Conservation (phyloP, 1,140 invertebrate species). For the Panagrolaimus sp. region DNA sequence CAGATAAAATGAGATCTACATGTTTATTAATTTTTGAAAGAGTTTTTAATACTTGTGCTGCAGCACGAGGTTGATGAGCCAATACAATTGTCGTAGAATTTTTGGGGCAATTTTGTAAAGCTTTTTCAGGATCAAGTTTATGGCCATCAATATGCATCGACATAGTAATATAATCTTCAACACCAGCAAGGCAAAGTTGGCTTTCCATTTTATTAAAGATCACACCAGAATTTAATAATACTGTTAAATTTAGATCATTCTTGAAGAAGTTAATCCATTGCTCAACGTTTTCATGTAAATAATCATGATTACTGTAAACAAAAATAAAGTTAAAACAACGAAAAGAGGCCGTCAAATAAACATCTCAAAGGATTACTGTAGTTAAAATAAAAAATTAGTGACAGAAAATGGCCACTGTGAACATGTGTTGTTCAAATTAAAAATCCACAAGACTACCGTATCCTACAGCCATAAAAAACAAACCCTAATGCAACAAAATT, state of each 20-base stretch:
- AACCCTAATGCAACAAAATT: too few relatives aligned
- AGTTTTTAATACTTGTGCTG: conserved; percentile 25
- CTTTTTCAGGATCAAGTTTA: conserved; percentile 29
- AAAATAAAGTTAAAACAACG: too few relatives aligned
- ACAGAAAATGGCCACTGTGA: too few relatives aligned
- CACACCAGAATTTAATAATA: conserved; percentile 28
- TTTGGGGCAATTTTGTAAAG: conserved; percentile 26
- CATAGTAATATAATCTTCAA: conserved; percentile 30
- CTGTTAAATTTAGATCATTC: conserved; percentile 24
- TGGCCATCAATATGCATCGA: conserved; percentile 25
- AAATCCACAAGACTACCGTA: too few relatives aligned
- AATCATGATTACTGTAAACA: too few relatives aligned
- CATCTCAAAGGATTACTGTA: too few relatives aligned
- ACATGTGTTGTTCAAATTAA: too few relatives aligned
- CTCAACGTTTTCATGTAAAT: conserved; percentile 25
- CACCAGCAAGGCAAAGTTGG: conserved; percentile 33
- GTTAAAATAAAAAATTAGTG: too few relatives aligned
- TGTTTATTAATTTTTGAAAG: not conserved
- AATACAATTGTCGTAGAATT: conserved; percentile 23
- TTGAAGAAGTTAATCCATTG: conserved; percentile 35
- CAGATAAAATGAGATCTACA: conserved; percentile 30
- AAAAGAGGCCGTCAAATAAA: too few relatives aligned
- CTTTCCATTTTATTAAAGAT: conserved; percentile 12
- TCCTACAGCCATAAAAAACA: too few relatives aligned
- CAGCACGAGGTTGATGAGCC: conserved; percentile 43